Evolutionary conservation across 2,888 invertebrate species (phyloP).

Genomic region (Drosophila anomelani): DNA sequence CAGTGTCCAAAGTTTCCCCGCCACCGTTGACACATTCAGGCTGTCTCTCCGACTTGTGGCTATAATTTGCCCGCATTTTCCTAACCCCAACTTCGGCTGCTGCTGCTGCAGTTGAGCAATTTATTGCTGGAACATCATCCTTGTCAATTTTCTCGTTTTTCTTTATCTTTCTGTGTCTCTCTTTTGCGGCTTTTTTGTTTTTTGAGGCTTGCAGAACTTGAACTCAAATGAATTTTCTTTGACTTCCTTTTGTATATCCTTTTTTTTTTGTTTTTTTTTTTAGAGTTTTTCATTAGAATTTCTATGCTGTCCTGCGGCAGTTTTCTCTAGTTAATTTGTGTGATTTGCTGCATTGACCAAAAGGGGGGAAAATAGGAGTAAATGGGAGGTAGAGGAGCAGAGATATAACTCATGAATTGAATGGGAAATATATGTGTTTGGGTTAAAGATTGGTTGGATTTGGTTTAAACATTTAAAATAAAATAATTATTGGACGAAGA

Average conservation of each 20-base stretch:
- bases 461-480: neutral
- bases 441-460: neutral
- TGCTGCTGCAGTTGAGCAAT: conserved; percentile 71
- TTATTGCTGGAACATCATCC: conserved; percentile 62
- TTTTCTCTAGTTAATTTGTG: conserved; percentile 77
- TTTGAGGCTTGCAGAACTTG: conserved; percentile 36
- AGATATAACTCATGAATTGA: conserved; percentile 26
- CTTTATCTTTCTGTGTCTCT: neutral
- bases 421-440: neutral
- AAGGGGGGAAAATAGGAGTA: neutral
- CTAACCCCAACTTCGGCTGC: conserved; percentile 10
- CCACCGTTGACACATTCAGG: conserved; percentile 23
- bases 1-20: conserved; percentile 7
- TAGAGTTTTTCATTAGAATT: conserved; percentile 69
- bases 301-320: conserved; percentile 67
- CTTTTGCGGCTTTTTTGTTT: conserved; percentile 26
- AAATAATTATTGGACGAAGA: neutral
- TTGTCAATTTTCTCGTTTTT: conserved; percentile 29
- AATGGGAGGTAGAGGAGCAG: neutral
- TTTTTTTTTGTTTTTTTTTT: neutral
- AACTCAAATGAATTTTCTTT: conserved; percentile 46
- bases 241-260: neutral
- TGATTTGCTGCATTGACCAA: conserved; percentile 72
- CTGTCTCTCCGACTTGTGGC: conserved; percentile 24
- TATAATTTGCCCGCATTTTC: conserved; percentile 77